phyloP scores from a whole-genome alignment of 1,140 invertebrate species.

The Drosophila pseudoobscura region DNA sequence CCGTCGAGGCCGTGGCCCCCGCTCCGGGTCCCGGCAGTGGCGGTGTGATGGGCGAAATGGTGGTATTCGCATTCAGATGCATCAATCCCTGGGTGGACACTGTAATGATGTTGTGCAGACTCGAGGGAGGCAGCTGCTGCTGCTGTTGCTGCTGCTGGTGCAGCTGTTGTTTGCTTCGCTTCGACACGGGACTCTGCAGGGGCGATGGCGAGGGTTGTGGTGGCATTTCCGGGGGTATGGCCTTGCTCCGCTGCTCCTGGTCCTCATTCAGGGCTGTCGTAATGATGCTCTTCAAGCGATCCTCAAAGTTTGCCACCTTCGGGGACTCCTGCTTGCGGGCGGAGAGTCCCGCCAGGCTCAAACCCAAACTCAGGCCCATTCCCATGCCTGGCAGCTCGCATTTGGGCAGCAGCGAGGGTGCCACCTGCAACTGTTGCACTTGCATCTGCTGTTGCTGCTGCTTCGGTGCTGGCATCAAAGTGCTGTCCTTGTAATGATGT shows the following conservation, averaged over 20 bases:
- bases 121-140: slow-evolving; percentile 43
- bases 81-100: slow-evolving; percentile 80
- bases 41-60: slow-evolving; percentile 82
- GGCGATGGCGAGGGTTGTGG: slow-evolving; percentile 37
- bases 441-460: slow-evolving; percentile 31
- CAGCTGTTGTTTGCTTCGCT: slow-evolving; percentile 74
- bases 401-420: slow-evolving; percentile 49
- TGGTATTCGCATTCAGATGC: slow-evolving; percentile 78
- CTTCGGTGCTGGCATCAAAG: slow-evolving; percentile 79
- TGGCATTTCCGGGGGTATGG: slow-evolving; percentile 41
- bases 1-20: slow-evolving; percentile 79
- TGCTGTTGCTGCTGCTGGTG: slow-evolving; percentile 41
- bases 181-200: slow-evolving; percentile 64
- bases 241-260: slow-evolving; percentile 85
- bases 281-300: slow-evolving; percentile 95
- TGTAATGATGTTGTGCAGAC: slow-evolving; percentile 75
- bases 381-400: slow-evolving; percentile 49
- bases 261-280: slow-evolving; percentile 95
- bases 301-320: slow-evolving; percentile 94
- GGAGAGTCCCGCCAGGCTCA: slow-evolving; percentile 7
- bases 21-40: slow-evolving; percentile 66
- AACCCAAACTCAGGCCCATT: too few species aligned
- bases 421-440: slow-evolving; percentile 13
- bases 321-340: slow-evolving; percentile 88
- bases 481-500: slow-evolving; percentile 64